Conservation (phyloP, 2,888 invertebrate species). For the Blastobasis adustella region DNA sequence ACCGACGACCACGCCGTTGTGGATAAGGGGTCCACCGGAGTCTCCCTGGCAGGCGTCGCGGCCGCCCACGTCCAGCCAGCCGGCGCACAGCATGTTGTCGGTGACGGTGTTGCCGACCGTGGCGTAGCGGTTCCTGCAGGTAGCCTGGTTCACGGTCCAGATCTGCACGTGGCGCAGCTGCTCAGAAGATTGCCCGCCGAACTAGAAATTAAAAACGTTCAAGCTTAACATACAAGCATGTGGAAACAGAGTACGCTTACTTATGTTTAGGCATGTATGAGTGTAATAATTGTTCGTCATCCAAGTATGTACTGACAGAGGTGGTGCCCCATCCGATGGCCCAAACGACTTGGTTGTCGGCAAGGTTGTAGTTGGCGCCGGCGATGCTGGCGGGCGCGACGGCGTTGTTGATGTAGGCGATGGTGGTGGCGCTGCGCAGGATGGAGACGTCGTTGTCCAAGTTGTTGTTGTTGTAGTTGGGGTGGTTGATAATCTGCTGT, state of each 20-base stretch:
- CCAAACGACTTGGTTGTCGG: conserved; percentile 35
- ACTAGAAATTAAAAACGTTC: not conserved
- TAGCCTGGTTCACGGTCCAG: conserved; percentile 27
- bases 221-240: not conserved
- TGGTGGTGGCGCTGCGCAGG: conserved; percentile 16
- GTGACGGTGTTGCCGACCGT: conserved; percentile 23
- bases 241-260: not conserved
- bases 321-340: conserved; percentile 43
- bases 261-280: not conserved
- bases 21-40: conserved; percentile 41
- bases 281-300: not conserved
- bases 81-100: conserved; percentile 34
- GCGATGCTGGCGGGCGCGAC: conserved; percentile 29
- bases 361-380: conserved; percentile 31
- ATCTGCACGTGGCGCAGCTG: conserved; percentile 35
- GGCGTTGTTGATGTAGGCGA: conserved; percentile 18
- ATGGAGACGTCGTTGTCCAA: conserved; percentile 35
- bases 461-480: conserved; percentile 17
- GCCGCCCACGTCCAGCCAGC: conserved; percentile 38
- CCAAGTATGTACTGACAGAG: conserved; percentile 24
- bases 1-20: conserved; percentile 34
- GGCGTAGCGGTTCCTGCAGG: conserved; percentile 25
- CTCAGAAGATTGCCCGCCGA: conserved; percentile 14
- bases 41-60: conserved; percentile 51
- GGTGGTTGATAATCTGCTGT: conserved; percentile 20